phyloP scores from a whole-genome alignment of 2,797 vertebrate genomes.

The Centroberyx gerrardi region DNA sequence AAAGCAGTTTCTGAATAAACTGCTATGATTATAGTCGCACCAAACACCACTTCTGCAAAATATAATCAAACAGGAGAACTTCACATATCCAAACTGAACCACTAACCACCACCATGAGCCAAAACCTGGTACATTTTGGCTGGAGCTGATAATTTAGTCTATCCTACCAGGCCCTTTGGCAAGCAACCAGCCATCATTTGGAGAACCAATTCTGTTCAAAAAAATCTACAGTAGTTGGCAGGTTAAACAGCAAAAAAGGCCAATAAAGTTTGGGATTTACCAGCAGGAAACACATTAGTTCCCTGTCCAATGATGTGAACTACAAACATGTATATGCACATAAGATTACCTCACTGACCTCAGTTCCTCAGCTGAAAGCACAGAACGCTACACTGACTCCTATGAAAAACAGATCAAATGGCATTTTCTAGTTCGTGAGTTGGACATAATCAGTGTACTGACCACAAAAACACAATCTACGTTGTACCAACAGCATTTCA shows the following conservation, averaged over 20 bases:
- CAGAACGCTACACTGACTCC: neutral
- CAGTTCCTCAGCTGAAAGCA: neutral
- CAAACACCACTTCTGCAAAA: too few relatives aligned
- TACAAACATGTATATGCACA: neutral
- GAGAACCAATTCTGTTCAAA: neutral
- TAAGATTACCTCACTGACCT: neutral
- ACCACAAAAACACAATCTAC: neutral
- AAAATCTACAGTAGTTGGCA: slow-evolving; percentile 1
- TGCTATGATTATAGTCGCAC: too few relatives aligned
- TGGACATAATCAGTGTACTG: neutral
- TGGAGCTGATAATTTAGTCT: slow-evolving; percentile 27
- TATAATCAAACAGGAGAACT: neutral
- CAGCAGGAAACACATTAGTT: neutral
- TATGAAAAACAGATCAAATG: neutral
- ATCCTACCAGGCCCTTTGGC: slow-evolving; percentile 30
- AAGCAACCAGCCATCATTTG: slow-evolving; percentile 28
- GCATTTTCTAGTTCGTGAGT: neutral
- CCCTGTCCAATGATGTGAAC: neutral
- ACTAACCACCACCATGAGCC: neutral
- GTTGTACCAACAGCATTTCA: neutral
- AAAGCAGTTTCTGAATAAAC: too few relatives aligned
- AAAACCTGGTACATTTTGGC: too few relatives aligned
- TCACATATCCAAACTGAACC: neutral
- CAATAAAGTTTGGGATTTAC: neutral
- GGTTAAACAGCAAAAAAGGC: neutral